These are phyloP conservation scores for Pluvianellus socialis DNA, from an alignment of 2,113 vertebrate genomes.

Conservation along the genomic window DNA sequence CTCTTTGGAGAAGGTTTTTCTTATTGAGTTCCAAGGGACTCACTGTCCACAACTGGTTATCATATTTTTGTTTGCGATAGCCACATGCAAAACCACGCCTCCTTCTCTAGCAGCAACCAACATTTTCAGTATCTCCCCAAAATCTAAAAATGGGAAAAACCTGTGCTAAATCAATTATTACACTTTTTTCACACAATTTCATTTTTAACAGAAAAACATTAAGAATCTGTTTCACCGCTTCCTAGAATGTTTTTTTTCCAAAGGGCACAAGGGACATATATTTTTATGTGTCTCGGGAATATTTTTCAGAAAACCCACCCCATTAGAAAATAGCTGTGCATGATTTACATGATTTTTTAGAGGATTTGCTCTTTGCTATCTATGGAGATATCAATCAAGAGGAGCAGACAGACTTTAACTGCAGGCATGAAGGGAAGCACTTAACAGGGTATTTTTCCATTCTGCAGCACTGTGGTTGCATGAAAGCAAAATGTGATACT, in stretches of 20 bases:
- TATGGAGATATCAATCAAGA: conserved; percentile 39
- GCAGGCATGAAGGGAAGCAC: conserved; percentile 22
- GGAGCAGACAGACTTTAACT: background rate
- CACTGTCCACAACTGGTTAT: background rate
- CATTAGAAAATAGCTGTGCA: background rate
- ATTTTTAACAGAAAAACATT: background rate
- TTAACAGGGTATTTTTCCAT: conserved; percentile 45
- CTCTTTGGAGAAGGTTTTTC: background rate
- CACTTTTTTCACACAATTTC: background rate
- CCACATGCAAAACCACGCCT: background rate
- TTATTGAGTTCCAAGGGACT: background rate
- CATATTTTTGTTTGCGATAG: background rate
- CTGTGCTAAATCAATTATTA: background rate
- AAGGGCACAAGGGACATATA: background rate
- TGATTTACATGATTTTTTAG: background rate
- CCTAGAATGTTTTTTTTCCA: background rate
- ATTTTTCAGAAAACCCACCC: background rate
- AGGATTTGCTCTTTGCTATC: background rate
- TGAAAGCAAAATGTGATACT: conserved; percentile 66
- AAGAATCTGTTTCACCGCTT: background rate
- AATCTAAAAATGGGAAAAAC: background rate
- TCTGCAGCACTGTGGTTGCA: conserved; percentile 42
- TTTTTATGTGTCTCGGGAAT: background rate
- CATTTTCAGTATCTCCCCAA: background rate
- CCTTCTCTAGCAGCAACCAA: background rate